phyloP scores from a whole-genome alignment of 2,888 invertebrate species.

The Drosophila peninsularis region DNA sequence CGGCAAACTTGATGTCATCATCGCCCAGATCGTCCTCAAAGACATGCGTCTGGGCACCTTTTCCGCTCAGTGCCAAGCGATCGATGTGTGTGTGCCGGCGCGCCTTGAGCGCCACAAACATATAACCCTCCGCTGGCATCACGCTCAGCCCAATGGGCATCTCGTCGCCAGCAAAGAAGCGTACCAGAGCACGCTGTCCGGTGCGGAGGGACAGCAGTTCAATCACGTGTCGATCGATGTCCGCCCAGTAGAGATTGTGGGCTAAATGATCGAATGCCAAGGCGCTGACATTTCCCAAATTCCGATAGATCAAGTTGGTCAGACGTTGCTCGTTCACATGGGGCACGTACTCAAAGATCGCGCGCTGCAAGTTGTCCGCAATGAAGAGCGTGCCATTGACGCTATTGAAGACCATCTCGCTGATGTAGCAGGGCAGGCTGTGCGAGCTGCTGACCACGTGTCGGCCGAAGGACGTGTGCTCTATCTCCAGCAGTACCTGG shows the following conservation, averaged over 20 bases:
- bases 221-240: constrained; percentile 87
- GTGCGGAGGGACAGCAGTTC: constrained; percentile 89
- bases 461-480: constrained; percentile 89
- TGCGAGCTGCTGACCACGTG: constrained; percentile 86
- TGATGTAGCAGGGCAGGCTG: constrained; percentile 86
- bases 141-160: constrained; percentile 89
- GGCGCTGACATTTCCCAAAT: constrained; percentile 86
- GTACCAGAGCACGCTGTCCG: constrained; percentile 86
- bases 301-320: constrained; percentile 82
- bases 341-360: constrained; percentile 85
- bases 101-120: constrained; percentile 87
- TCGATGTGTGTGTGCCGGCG: constrained; percentile 87
- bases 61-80: constrained; percentile 89
- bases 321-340: constrained; percentile 10
- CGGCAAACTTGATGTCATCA: constrained; percentile 83
- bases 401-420: constrained; percentile 89
- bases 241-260: constrained; percentile 90
- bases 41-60: constrained; percentile 83
- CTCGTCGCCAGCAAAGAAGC: constrained; percentile 87
- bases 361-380: constrained; percentile 85
- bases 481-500: constrained; percentile 87
- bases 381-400: constrained; percentile 86
- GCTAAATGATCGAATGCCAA: constrained; percentile 89
- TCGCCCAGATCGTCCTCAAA: constrained; percentile 82
- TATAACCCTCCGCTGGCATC: constrained; percentile 85